These are phyloP conservation scores for Parapsyche elsis DNA, from an alignment of 1,140 invertebrate species.

Conservation along the genomic window DNA sequence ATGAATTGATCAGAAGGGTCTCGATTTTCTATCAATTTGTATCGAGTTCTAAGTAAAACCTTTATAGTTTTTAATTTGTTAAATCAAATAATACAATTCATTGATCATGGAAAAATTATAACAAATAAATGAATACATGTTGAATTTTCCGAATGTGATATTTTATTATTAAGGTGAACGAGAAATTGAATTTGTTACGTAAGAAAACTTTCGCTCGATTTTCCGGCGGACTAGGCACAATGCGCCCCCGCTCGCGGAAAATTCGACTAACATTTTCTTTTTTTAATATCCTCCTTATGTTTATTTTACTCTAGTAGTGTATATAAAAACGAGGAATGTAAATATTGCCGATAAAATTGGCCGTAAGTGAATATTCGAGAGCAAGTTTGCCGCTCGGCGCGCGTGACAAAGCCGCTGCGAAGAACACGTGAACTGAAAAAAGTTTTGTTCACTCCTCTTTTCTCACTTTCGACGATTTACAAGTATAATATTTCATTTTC, in stretches of 20 bases:
- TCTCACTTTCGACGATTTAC: background rate
- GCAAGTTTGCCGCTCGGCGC: too few species aligned
- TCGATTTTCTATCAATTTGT: too few species aligned
- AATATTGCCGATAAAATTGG: too few species aligned
- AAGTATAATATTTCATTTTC: conserved; percentile 5
- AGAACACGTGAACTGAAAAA: background rate
- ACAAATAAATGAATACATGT: background rate
- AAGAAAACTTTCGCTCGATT: conserved; percentile 20
- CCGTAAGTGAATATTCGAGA: too few species aligned
- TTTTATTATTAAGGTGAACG: background rate
- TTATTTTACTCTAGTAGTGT: too few species aligned
- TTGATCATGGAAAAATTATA: too few species aligned
- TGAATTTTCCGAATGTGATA: background rate
- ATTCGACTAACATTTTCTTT: background rate
- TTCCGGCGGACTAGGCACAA: conserved; percentile 2
- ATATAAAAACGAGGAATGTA: too few species aligned
- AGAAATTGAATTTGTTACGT: conserved; percentile 21
- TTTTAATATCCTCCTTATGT: too few species aligned
- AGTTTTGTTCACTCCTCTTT: background rate
- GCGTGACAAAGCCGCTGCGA: background rate
- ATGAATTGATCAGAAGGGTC: too few species aligned
- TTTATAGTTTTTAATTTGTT: too few species aligned
- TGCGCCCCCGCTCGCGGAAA: conserved; percentile 5
- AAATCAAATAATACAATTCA: too few species aligned
- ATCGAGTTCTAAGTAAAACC: too few species aligned